phyloP scores from a whole-genome alignment of 1,140 invertebrate species.

The Saccostrea glomerata region DNA sequence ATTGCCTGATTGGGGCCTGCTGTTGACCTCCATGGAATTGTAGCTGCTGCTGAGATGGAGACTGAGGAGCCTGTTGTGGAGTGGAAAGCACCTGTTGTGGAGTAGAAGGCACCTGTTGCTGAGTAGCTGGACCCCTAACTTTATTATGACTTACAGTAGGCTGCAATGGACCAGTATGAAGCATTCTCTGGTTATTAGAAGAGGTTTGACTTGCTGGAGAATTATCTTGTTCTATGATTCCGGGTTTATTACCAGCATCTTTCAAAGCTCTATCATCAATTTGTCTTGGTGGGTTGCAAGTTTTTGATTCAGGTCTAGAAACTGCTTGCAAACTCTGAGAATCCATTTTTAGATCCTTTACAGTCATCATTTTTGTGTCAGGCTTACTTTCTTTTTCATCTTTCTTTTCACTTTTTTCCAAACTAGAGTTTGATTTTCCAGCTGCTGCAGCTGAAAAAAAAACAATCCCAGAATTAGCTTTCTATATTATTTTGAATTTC shows the following conservation, averaged over 20 bases:
- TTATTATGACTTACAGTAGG: slow-evolving; percentile 22
- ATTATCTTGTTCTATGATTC: not conserved
- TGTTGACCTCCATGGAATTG: slow-evolving; percentile 23
- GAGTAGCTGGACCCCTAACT: not conserved
- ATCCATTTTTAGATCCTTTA: slow-evolving; percentile 21
- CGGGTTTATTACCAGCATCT: not conserved
- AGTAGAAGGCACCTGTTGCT: slow-evolving; percentile 37
- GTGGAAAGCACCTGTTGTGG: slow-evolving; percentile 29
- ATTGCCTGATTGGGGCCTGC: slow-evolving; percentile 30
- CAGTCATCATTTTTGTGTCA: not conserved
- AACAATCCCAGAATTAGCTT: not conserved
- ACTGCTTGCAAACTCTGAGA: not conserved
- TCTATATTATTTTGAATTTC: too few species aligned
- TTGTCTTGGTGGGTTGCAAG: slow-evolving; percentile 2
- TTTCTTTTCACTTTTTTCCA: slow-evolving; percentile 7
- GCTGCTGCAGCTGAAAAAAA: slow-evolving; percentile 19
- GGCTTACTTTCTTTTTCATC: slow-evolving; percentile 21
- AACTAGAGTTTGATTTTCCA: slow-evolving; percentile 10
- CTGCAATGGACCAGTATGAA: not conserved
- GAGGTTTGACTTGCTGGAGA: not conserved
- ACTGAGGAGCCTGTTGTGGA: slow-evolving; percentile 14
- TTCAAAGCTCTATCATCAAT: not conserved
- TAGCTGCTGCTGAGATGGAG: not conserved
- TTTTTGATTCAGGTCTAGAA: slow-evolving; percentile 30
- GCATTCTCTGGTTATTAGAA: slow-evolving; percentile 9